Evolutionary conservation across 35 echinoderm and acorn worm species (phyloP), one percentile per base, ranked within the genome.

Genomic region (Amphiura filiformis): DNA sequence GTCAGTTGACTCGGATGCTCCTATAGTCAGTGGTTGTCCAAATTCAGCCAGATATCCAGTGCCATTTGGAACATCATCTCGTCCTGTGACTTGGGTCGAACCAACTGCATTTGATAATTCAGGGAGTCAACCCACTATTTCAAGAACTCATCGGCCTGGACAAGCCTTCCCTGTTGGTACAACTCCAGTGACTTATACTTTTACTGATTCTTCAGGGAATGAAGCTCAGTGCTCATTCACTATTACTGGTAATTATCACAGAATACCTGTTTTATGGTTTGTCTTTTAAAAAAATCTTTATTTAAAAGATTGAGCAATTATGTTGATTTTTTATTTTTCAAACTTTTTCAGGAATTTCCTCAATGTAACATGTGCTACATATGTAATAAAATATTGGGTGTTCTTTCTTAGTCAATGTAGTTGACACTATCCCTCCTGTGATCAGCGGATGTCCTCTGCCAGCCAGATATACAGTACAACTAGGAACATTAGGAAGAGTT

Each of bases 41-140:
- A 11, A 18, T 0, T 70, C 75, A 39, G 76, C 57, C 34, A 0
- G 39, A 22, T 22, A 44, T 1, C 31, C 30, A 39, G 84, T 86
- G 17, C 42, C 78, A 31, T 18, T 86, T 32, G 90, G 90, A 38
- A 85, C 84, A 38, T 32, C 90, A 11, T 39, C 70, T 37, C 17
- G 13, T 32, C 14, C 56, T 38, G 81, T 94, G 7, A 64, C 31
- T 22, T 94, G 41, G 78, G 65, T 47, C 17, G 84, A 88, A 41
- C 93, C 93, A 13, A 94, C 93, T 17, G 88, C 76, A 14, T 88
- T 84, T 34, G 89, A 94, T 79, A 91, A 87, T 77, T 94, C 93
- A 23, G 93, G 89, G 1, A 20, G 15, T 14, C 64, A 30, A 11
- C 49, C 35, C 0, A 12, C 49, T 39, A 79, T 83, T 14, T 41